Evolutionary conservation across 2,113 vertebrate genomes (phyloP).

Genomic region (Vimba vimba): DNA sequence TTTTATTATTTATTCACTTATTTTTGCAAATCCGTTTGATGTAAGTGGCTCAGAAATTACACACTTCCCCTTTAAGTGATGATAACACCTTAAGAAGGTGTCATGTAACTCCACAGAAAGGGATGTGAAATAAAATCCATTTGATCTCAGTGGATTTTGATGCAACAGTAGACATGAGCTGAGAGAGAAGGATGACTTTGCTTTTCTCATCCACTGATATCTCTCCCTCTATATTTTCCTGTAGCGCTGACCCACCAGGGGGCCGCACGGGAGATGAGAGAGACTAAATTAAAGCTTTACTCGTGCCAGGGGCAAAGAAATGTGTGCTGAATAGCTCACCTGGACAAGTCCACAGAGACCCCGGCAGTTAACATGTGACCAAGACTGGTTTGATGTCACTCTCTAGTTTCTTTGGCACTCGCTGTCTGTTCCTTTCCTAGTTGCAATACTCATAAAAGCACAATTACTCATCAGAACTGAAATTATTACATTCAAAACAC

Average conservation of each 20-base stretch:
- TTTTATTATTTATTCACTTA: no score
- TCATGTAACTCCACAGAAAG: slow-evolving; percentile 13
- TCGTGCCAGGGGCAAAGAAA: not conserved
- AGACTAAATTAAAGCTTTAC: slow-evolving; percentile 48
- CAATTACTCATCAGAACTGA: not conserved
- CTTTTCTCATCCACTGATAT: slow-evolving; percentile 13
- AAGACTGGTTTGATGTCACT: not conserved
- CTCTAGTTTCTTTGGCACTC: not conserved
- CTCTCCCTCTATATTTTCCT: slow-evolving; percentile 5
- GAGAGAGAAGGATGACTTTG: slow-evolving; percentile 23
- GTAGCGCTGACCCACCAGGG: slow-evolving; percentile 17
- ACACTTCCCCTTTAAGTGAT: slow-evolving; percentile 25
- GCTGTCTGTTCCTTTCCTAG: not conserved
- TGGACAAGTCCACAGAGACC: slow-evolving; percentile 8
- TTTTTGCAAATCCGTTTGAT: not conserved
- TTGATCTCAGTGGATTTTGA: slow-evolving; percentile 42
- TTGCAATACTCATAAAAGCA: not conserved
- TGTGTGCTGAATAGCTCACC: slow-evolving; percentile 21
- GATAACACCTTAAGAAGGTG: slow-evolving; percentile 1
- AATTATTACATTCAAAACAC: not conserved
- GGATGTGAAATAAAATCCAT: slow-evolving; percentile 39
- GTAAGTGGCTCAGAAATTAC: not conserved
- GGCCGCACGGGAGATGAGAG: not conserved
- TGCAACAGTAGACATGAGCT: slow-evolving; percentile 35
- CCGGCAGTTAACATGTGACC: not conserved